These are phyloP conservation scores for Selenia dentaria DNA, from an alignment of 2,888 invertebrate species.

Conservation along the genomic window DNA sequence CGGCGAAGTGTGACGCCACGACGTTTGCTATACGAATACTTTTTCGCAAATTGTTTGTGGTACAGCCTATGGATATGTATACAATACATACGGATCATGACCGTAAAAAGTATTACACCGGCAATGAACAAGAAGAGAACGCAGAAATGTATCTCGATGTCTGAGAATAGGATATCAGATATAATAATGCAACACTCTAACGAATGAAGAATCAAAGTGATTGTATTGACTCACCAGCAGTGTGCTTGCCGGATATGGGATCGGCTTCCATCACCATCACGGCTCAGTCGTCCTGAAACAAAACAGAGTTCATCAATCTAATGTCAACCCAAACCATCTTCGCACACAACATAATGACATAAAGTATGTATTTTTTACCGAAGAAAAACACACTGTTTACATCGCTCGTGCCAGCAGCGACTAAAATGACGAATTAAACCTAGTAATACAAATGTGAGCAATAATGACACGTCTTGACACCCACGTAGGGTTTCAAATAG, in stretches of 20 bases:
- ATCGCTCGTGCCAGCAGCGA: constrained; percentile 48
- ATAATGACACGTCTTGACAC: constrained; percentile 54
- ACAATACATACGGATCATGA: too few species aligned
- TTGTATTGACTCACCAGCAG: constrained; percentile 74
- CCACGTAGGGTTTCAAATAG: constrained; percentile 63
- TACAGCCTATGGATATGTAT: too few species aligned
- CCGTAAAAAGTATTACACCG: too few species aligned
- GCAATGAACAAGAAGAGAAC: too few species aligned
- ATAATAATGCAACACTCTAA: too few species aligned
- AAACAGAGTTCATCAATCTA: constrained; percentile 20
- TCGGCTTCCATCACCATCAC: constrained; percentile 79
- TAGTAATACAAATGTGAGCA: constrained; percentile 51
- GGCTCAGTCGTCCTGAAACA: constrained; percentile 61
- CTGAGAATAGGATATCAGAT: too few species aligned
- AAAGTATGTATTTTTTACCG: constrained; percentile 8
- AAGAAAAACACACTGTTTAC: constrained; percentile 30
- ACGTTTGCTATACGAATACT: too few species aligned
- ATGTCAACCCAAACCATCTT: neutral
- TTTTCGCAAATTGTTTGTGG: too few species aligned
- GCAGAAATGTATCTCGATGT: too few species aligned
- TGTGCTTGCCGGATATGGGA: constrained; percentile 68
- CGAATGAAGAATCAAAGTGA: too few species aligned
- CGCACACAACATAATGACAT: neutral
- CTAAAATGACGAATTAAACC: constrained; percentile 56
- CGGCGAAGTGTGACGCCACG: too few species aligned